phyloP scores from a whole-genome alignment of 1,140 invertebrate genomes.

The Drosophila lacteicornis region DNA sequence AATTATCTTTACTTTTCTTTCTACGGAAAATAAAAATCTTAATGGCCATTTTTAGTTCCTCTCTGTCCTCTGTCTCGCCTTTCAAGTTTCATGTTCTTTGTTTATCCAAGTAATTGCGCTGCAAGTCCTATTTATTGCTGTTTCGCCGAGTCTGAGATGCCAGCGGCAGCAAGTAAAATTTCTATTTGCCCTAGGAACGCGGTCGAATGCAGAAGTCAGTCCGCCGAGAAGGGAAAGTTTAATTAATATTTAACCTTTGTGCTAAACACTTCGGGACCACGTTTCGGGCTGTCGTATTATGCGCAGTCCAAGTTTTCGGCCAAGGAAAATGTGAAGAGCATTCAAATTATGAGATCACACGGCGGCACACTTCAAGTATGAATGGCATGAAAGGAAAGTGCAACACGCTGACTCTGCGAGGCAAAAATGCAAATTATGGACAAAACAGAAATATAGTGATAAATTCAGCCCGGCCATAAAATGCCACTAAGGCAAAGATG shows the following conservation, averaged over 20 bases:
- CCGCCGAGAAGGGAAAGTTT: slow-evolving; percentile 52
- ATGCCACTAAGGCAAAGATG: slow-evolving; percentile 49
- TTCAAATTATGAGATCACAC: slow-evolving; percentile 51
- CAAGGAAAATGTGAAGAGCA: slow-evolving; percentile 22
- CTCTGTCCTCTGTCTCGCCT: not conserved
- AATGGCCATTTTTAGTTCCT: not conserved
- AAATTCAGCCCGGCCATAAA: slow-evolving; percentile 62
- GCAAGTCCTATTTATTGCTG: slow-evolving; percentile 46
- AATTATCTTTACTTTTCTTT: not conserved
- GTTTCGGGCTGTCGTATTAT: slow-evolving; percentile 4
- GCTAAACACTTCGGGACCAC: slow-evolving; percentile 57
- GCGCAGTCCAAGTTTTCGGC: slow-evolving; percentile 37
- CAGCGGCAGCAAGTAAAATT: slow-evolving; percentile 35
- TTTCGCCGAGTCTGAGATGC: slow-evolving; percentile 27
- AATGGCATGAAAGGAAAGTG: slow-evolving; percentile 66
- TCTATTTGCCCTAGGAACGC: slow-evolving; percentile 31
- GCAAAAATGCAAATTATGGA: slow-evolving; percentile 57
- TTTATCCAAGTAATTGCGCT: slow-evolving; percentile 18
- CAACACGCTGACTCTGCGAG: slow-evolving; percentile 45
- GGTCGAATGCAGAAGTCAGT: slow-evolving; percentile 46
- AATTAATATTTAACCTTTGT: slow-evolving; percentile 76
- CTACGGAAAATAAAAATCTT: not conserved
- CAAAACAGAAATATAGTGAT: slow-evolving; percentile 24
- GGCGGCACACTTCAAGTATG: slow-evolving; percentile 63
- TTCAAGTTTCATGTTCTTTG: slow-evolving; percentile 7